Evolutionary conservation across 2,113 vertebrate species (phyloP).

Genomic region (Hydrolagus affinis): DNA sequence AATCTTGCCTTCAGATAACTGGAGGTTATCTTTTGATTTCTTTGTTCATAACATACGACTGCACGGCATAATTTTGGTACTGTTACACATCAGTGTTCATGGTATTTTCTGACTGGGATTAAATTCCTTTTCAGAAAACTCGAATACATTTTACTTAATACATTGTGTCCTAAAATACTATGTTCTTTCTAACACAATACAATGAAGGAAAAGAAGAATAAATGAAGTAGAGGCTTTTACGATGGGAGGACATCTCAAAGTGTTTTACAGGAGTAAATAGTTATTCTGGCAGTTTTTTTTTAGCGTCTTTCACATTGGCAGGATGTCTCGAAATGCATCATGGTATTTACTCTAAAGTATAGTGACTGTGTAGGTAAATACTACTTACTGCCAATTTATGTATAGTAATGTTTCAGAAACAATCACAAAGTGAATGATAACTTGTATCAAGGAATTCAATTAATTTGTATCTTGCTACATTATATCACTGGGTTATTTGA

Average conservation of each 20-base stretch:
- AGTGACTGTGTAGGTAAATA: no score
- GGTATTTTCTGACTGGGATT: neutral
- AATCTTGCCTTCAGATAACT: neutral
- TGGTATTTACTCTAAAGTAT: no score
- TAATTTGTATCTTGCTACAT: no score
- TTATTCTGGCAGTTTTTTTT: no score
- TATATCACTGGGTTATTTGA: neutral
- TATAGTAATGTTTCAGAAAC: no score
- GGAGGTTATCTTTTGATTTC: neutral
- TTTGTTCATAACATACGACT: neutral
- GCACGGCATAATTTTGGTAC: neutral
- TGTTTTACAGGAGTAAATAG: no score
- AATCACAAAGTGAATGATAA: no score
- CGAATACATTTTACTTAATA: neutral
- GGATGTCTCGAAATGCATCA: no score
- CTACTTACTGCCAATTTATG: no score
- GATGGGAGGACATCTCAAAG: no score
- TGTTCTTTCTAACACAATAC: neutral
- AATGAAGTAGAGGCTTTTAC: neutral
- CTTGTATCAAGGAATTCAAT: no score
- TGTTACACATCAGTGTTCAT: constrained; percentile 2
- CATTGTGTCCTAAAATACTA: neutral
- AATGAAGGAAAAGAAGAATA: neutral
- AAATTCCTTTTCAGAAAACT: neutral
- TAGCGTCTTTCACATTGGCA: no score